Percentiles rank a stretch among this genome's conserved stretches.
Conservation (phyloP, 2,797 vertebrate species). For the Sphenopsis melanotis region DNA sequence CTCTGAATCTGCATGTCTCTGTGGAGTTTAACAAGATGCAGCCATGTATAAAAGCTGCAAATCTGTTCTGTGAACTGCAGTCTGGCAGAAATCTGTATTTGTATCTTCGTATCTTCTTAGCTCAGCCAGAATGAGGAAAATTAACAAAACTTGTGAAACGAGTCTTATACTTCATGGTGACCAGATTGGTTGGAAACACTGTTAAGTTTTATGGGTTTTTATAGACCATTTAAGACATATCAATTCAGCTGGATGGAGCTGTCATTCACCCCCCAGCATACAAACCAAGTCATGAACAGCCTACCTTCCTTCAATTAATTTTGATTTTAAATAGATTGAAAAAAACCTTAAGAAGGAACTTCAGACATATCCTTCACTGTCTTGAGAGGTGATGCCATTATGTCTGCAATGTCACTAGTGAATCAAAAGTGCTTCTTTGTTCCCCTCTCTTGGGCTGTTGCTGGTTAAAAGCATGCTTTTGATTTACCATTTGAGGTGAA, state of each 20-base stretch:
- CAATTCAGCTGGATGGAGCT: neutral
- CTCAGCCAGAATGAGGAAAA: conserved; percentile 20
- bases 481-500: neutral
- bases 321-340: neutral
- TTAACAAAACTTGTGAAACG: neutral
- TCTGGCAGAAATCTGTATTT: conserved; percentile 37
- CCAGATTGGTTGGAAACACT: neutral
- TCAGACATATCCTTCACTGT: neutral
- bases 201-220: neutral
- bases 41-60: neutral
- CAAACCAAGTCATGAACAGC: neutral
- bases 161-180: neutral
- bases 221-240: neutral
- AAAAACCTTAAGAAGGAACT: neutral
- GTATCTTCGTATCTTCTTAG: conserved; percentile 3
- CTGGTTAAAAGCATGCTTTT: neutral
- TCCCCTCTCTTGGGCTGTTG: neutral
- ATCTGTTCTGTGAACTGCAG: conserved; percentile 6
- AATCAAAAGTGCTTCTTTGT: neutral
- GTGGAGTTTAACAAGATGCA: conserved; percentile 5
- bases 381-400: neutral
- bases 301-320: neutral
- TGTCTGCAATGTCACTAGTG: neutral
- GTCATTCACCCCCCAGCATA: neutral
- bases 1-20: neutral